phyloP scores from a whole-genome alignment of 1,140 invertebrate species.

The Caenorhabditis brenneri region DNA sequence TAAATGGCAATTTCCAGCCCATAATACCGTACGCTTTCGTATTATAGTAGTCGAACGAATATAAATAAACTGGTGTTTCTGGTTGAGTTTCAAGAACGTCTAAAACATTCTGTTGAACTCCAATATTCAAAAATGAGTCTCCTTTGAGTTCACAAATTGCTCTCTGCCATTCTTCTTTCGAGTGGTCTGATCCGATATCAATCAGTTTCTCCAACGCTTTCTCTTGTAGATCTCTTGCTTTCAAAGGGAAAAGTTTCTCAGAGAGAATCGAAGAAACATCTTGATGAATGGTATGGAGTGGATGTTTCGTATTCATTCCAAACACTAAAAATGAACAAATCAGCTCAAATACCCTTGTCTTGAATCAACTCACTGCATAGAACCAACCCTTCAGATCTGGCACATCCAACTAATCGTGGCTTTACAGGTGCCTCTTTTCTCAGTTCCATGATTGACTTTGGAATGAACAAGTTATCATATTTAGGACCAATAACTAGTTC shows the following conservation, averaged over 20 bases:
- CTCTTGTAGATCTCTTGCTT: slow-evolving; percentile 7
- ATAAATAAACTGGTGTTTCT: slow-evolving; percentile 47
- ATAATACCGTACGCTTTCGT: slow-evolving; percentile 48
- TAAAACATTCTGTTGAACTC: background rate
- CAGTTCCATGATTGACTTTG: slow-evolving; percentile 51
- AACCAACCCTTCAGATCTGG: slow-evolving; percentile 60
- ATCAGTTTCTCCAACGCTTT: background rate
- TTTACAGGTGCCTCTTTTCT: slow-evolving; percentile 61
- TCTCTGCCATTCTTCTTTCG: slow-evolving; percentile 34
- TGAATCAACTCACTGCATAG: slow-evolving; percentile 26
- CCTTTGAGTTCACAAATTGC: slow-evolving; percentile 1
- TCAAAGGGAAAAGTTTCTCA: background rate
- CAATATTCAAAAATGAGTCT: slow-evolving; percentile 27
- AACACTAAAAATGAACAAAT: background rate
- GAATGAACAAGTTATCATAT: slow-evolving; percentile 28
- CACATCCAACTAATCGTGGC: slow-evolving; percentile 57
- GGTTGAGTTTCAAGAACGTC: slow-evolving; percentile 17
- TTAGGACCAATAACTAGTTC: background rate
- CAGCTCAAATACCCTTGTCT: background rate
- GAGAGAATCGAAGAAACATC: background rate
- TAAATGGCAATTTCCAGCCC: slow-evolving; percentile 49
- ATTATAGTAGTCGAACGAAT: slow-evolving; percentile 55
- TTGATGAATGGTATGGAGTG: background rate
- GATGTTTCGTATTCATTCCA: background rate
- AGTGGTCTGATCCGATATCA: slow-evolving; percentile 4